Conservation (phyloP, 2,888 invertebrate species). For the Diarsia brunnea region DNA sequence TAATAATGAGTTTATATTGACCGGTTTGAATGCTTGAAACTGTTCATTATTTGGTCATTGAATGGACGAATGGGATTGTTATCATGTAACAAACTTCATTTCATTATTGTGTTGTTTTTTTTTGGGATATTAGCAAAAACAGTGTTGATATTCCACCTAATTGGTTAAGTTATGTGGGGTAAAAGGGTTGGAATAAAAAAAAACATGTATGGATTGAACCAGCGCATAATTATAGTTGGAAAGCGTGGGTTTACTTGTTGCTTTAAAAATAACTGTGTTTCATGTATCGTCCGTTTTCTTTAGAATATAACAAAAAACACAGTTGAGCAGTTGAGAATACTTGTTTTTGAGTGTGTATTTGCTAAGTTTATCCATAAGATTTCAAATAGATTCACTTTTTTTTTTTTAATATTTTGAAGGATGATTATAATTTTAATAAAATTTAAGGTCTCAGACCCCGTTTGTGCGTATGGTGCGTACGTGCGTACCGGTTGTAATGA, state of each 20-base stretch:
- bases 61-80: constrained; percentile 52
- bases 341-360: neutral
- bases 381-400: neutral
- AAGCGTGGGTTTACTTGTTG: constrained; percentile 35
- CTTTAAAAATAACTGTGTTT: constrained; percentile 55
- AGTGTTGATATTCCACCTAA: constrained; percentile 19
- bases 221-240: neutral
- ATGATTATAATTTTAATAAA: neutral
- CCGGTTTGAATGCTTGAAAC: constrained; percentile 47
- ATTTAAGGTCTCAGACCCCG: neutral
- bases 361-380: neutral
- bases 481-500: neutral
- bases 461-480: too few relatives aligned
- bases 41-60: constrained; percentile 45
- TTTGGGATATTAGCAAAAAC: constrained; percentile 76
- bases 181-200: neutral
- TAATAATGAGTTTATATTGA: constrained; percentile 39
- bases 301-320: too few relatives aligned
- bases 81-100: constrained; percentile 56
- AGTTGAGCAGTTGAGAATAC: constrained; percentile 15
- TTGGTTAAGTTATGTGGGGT: neutral
- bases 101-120: constrained; percentile 64
- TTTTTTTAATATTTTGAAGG: neutral
- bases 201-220: neutral
- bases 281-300: constrained; percentile 51